Evolutionary conservation across 2,888 invertebrate species (phyloP).

Genomic region (Drosophila flavopinicola): DNA sequence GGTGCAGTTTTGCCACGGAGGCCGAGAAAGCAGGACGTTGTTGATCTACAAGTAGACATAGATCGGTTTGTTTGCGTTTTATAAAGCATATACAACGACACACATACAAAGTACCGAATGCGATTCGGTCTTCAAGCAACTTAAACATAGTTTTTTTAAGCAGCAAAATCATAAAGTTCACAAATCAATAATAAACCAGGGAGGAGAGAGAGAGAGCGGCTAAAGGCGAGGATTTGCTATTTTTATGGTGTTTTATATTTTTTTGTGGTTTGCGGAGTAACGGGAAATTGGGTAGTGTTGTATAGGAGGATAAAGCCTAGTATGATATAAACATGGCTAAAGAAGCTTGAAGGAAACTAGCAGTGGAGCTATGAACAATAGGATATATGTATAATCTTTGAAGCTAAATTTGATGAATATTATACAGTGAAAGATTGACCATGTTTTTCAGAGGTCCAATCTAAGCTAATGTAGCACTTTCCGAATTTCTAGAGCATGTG

Average conservation of each 20-base stretch:
- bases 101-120: conserved; percentile 60
- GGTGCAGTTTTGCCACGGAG: conserved; percentile 83
- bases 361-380: conserved; percentile 5
- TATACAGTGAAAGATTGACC: not conserved
- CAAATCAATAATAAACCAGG: conserved; percentile 37
- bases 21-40: conserved; percentile 85
- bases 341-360: not conserved
- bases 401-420: not conserved
- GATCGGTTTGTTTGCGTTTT: conserved; percentile 77
- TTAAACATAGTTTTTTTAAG: conserved; percentile 61
- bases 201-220: conserved; percentile 3
- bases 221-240: conserved; percentile 30
- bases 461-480: not conserved
- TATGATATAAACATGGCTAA: not conserved
- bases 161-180: conserved; percentile 45
- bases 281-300: conserved; percentile 19
- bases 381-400: not conserved
- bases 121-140: conserved; percentile 56
- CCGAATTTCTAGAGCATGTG: too few species aligned
- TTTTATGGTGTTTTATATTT: conserved; percentile 20
- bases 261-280: conserved; percentile 9
- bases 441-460: not conserved
- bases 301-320: conserved; percentile 4
- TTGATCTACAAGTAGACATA: conserved; percentile 85
- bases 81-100: conserved; percentile 64